Evolutionary conservation across 2,113 vertebrate genomes (phyloP).

Genomic region (Parus major): DNA sequence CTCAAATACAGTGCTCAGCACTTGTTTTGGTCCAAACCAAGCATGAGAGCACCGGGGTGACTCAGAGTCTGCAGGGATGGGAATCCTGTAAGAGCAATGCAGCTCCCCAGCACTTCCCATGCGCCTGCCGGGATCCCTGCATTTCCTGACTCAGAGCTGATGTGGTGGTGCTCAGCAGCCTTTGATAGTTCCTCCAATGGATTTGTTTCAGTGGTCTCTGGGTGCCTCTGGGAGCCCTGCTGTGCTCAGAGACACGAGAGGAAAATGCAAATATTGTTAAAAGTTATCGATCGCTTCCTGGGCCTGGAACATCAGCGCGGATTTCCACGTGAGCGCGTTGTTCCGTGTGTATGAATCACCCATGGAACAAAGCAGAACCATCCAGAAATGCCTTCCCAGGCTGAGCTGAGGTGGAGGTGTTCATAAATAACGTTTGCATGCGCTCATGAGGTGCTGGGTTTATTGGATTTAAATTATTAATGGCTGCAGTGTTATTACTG

Average conservation of each 20-base stretch:
- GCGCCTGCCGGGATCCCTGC: background rate
- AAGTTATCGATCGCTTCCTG: background rate
- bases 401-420: background rate
- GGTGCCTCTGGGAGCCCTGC: background rate
- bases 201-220: background rate
- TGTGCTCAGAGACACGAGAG: background rate
- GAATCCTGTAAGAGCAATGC: background rate
- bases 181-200: background rate
- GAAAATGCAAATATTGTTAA: background rate
- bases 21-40: background rate
- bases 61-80: background rate
- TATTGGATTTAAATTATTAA: constrained; percentile 52
- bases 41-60: background rate
- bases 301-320: background rate
- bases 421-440: background rate
- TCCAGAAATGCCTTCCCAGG: background rate
- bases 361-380: background rate
- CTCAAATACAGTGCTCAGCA: background rate
- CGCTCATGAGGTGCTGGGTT: background rate
- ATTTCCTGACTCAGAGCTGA: background rate
- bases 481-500: background rate
- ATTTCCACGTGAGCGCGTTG: background rate
- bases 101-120: background rate
- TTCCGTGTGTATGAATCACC: background rate
- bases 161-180: background rate